Base-by-base conservation (phyloP, 2,888 invertebrate species). In the Argynnis bischoffii region DNA sequence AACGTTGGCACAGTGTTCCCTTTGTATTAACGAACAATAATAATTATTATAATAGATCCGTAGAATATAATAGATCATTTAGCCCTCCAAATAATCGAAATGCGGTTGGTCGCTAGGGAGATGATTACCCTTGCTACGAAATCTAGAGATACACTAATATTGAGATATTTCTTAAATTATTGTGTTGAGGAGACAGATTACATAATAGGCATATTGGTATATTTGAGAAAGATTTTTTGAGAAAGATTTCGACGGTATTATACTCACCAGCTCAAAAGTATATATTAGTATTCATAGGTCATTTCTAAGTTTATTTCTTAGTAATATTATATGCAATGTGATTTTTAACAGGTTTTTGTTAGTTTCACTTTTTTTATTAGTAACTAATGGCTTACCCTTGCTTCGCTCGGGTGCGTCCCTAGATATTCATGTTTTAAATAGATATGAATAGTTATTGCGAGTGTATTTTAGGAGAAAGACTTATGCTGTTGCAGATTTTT, bases 1-100 rank as follows among this genome's bases (percentile, higher is more conserved):
- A 18, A 18, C 18, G 2, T 18, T 18, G 31, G 31, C 35, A 35
- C 35, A 48, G 1, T 13, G n/a, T 26, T 48, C 47, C 6, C 48
- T 26, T 59, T 48, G n/a, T 59, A 26, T 48, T 59, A 47, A 26
- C 26, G 21, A 47, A 48, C 35, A 26, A 48, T 59, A 48, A 48
- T 15, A 60, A 60, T 50, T 35, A 51, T 47, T 47, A 61, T 18
- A 61, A 61, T 51, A 51, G 18, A 14, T 15, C 35, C n/a, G 41
- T 51, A 41, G 16, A 61, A 51, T 61, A 59, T 48, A 61, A 61
- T 51, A 61, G 61, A 18, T 35, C 51, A 51, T 61, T 61, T 51
- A 53, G 61, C 35, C 50, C 50, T 18, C 61, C 50, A 51, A 61
- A 61, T 61, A 61, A 35, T 41, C 61, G 41, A 53, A 61, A 15